Evolutionary conservation across 2,888 invertebrate species (phyloP), one percentile per base, ranked within the genome.

Genomic region (Sceliomorpha sp.): DNA sequence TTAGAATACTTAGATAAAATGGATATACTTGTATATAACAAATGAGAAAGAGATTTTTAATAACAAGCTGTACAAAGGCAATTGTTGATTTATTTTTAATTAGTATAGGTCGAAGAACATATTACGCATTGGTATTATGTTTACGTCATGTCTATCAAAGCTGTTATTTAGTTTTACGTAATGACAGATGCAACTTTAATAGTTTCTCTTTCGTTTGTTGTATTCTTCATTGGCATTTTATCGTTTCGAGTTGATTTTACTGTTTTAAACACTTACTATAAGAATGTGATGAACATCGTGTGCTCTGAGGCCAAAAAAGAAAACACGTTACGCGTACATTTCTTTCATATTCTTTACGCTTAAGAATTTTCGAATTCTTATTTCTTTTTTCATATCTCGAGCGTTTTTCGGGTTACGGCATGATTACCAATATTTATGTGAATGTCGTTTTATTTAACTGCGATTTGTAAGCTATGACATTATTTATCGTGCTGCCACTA

Each of bases 401-500:
- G 20, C 20, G 5, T 20, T 20, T 20, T 20, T 20, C 20, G n/a
- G n/a, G n/a, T n/a, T n/a, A n/a, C n/a, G n/a, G n/a, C n/a, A n/a
- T n/a, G n/a, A n/a, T n/a, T n/a, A n/a, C n/a, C n/a, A n/a, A n/a
- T n/a, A n/a, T n/a, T n/a, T n/a, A n/a, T n/a, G n/a, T n/a, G n/a
- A n/a, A n/a, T n/a, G n/a, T n/a, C n/a, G n/a, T n/a, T n/a, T n/a
- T n/a, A n/a, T n/a, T n/a, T n/a, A n/a, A n/a, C n/a, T n/a, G n/a
- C n/a, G n/a, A n/a, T n/a, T n/a, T n/a, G n/a, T n/a, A n/a, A n/a
- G n/a, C n/a, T n/a, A n/a, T n/a, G n/a, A n/a, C n/a, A n/a, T n/a
- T n/a, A 51, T 31, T 50, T 34, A 60, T 62, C 39, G 39, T 32
- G 53, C 32, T 53, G 47, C 32, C 47, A 44, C 45, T 51, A 53